Conservation (phyloP, 1,140 invertebrate species). For the Zaprionus africanus region DNA sequence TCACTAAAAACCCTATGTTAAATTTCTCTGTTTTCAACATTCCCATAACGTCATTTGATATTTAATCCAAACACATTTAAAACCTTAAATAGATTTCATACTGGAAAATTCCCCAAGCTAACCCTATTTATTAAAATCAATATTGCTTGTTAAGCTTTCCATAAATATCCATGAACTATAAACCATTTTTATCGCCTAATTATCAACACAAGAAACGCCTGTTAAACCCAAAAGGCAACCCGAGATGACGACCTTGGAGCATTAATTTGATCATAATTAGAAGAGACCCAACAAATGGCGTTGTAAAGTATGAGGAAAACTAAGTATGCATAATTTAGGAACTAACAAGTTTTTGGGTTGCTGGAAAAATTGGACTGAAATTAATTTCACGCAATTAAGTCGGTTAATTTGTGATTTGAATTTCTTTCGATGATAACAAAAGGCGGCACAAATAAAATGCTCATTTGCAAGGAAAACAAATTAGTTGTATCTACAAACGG, state of each 20-base stretch:
- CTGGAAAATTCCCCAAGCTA: conserved; percentile 10
- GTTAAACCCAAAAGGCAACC: conserved; percentile 19
- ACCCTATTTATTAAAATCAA: conserved; percentile 57
- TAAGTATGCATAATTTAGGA: conserved; percentile 29
- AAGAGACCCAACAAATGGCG: conserved; percentile 38
- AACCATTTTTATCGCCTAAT: conserved; percentile 41
- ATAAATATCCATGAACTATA: conserved; percentile 32
- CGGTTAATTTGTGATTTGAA: conserved; percentile 62
- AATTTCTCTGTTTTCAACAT: conserved; percentile 7
- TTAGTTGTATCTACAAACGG: conserved; percentile 43
- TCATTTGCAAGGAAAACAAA: conserved; percentile 68
- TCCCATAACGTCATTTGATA: not conserved
- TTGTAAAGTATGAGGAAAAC: conserved; percentile 44
- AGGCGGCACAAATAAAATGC: conserved; percentile 60
- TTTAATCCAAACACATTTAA: conserved; percentile 1
- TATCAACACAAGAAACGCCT: conserved; percentile 19
- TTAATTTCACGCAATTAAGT: conserved; percentile 75
- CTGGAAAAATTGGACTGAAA: conserved; percentile 66
- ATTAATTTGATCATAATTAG: conserved; percentile 56
- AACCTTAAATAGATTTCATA: conserved; percentile 9
- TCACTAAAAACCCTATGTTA: conserved; percentile 1
- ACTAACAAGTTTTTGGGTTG: conserved; percentile 29
- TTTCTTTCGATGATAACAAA: conserved; percentile 59
- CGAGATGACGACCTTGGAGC: conserved; percentile 52
- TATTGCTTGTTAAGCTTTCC: conserved; percentile 39